A percentile compares a stretch with the other conserved stretches of the same genome.
Conservation (phyloP, 2,888 invertebrate species). For the Yponomeuta plumbellus region DNA sequence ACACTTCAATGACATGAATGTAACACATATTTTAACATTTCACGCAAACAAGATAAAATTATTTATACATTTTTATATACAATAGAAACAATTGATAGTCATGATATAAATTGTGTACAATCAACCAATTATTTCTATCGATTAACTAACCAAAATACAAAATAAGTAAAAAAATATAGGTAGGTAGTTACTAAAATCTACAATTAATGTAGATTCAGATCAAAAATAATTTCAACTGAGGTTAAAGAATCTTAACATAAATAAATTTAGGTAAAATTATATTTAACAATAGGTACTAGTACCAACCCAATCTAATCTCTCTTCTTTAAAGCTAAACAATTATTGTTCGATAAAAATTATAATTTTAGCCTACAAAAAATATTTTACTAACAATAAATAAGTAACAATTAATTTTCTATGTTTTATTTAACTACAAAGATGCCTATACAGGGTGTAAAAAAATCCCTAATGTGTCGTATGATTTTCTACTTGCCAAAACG, state of each 20-base stretch:
- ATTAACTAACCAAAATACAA: neutral
- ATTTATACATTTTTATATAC: too few relatives aligned
- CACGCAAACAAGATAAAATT: too few relatives aligned
- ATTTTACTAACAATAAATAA: constrained; percentile 6
- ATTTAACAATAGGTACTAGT: too few relatives aligned
- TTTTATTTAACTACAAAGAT: neutral
- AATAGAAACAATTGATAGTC: neutral
- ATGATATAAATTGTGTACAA: neutral
- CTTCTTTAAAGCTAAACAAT: neutral
- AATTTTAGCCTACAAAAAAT: neutral
- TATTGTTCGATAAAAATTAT: constrained; percentile 3
- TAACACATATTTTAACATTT: too few relatives aligned
- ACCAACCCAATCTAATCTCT: neutral
- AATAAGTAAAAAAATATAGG: constrained; percentile 1
- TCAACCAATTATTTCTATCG: neutral
- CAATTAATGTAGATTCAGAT: neutral
- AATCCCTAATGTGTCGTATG: too few relatives aligned
- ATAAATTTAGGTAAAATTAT: too few relatives aligned
- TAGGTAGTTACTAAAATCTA: neutral
- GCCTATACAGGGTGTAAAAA: too few relatives aligned
- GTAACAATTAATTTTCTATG: neutral
- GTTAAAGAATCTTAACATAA: too few relatives aligned
- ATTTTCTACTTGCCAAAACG: too few relatives aligned
- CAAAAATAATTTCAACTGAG: neutral
- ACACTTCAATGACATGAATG: neutral